phyloP scores from a whole-genome alignment of 2,888 invertebrate genomes.

The Phalera bucephala region DNA sequence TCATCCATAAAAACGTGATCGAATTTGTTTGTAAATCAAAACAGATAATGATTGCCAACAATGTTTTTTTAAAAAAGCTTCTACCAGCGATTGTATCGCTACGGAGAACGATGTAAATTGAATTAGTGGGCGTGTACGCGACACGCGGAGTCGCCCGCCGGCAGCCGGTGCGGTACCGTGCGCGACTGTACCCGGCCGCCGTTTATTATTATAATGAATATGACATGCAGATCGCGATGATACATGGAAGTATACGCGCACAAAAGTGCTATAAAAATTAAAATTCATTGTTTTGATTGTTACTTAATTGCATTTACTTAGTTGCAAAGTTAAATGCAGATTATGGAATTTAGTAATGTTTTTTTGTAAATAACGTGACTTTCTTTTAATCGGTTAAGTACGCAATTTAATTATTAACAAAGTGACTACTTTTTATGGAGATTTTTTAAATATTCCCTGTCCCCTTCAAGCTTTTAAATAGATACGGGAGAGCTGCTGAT shows the following conservation, averaged over 20 bases:
- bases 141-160: slow-evolving; percentile 20
- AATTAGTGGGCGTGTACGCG: slow-evolving; percentile 68
- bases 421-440: too few relatives aligned
- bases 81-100: slow-evolving; percentile 31
- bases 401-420: too few relatives aligned
- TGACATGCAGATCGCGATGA: slow-evolving; percentile 11
- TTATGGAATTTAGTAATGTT: too few relatives aligned
- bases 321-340: too few relatives aligned
- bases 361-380: too few relatives aligned
- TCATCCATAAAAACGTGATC: neutral
- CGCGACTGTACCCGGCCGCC: slow-evolving; percentile 33
- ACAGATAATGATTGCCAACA: neutral
- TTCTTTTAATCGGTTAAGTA: too few relatives aligned
- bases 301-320: too few relatives aligned
- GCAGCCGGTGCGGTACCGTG: slow-evolving; percentile 20
- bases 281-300: too few relatives aligned
- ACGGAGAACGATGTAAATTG: slow-evolving; percentile 63
- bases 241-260: neutral
- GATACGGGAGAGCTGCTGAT: too few relatives aligned
- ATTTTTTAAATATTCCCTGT: too few relatives aligned
- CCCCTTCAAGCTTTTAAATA: too few relatives aligned
- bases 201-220: slow-evolving; percentile 31
- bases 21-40: slow-evolving; percentile 12
- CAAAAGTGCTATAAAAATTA: too few relatives aligned
- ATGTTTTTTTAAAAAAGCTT: slow-evolving; percentile 13